Evolutionary conservation across 2,113 vertebrate genomes (phyloP), one percentile per base, ranked within the genome.

Genomic region (Neofelis nebulosa): DNA sequence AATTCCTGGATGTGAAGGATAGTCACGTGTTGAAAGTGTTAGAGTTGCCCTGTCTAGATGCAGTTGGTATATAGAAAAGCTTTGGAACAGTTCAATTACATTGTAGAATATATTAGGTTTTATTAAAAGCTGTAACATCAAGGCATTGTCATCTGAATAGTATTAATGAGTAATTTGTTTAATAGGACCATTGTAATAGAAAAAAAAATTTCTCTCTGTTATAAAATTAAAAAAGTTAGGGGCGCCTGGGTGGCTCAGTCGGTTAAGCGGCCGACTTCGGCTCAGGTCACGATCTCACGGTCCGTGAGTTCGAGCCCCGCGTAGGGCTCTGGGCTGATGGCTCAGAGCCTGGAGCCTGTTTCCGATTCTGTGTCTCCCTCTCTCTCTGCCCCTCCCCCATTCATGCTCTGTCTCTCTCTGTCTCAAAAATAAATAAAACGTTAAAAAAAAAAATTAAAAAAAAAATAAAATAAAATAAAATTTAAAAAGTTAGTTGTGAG

Each of bases 51-150:
- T 81, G 27, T 82, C 71, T 82, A 36, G n/a, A 91, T 89, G 84
- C 31, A 68, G 0, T 87, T 90, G 82, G 23, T 12, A 84, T 87
- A 4, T 69, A 80, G 79, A 90, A 92, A 82, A 89, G 38, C 65
- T 94, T 84, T 48, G 29, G 31, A 88, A 76, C 55, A 91, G 61
- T 76, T 88, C 45, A 68, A 9, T 92, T 95, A 91, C 6, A 41
- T 23, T 94, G 38, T 93, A 78, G 66, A 96, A 41, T 88, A 96
- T 29, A 85, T 73, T n/a, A 52, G 7, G 3, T 94, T 95, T 96
- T 96, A 71, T 61, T 95, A 95, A 73, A 95, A 95, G 19, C 31
- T 63, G 3, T 78, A 95, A 68, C 63, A 61, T 90, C 21, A 94
- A 73, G 19, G 12, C 25, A 1, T 89, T 97, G 52, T 89, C 31